Evolutionary conservation across 2,113 vertebrate species (phyloP), one percentile per base, ranked within the genome.

Genomic region (Peromyscus polionotus): DNA sequence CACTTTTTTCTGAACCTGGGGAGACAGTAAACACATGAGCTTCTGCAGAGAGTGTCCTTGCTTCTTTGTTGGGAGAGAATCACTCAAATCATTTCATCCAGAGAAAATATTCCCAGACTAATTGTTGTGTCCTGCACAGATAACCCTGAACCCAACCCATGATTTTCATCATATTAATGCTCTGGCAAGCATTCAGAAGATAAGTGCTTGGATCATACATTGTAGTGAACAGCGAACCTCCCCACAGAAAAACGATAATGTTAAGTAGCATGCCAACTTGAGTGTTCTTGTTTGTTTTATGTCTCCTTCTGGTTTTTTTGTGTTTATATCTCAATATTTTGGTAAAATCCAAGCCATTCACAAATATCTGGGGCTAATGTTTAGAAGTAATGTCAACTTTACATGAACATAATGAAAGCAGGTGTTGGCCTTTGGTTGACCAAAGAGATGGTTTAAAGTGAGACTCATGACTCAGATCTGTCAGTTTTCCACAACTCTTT

Each of bases 171-270:
- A 12, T 42, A 85, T 45, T 57, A 51, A 2, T 42, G 42, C 36
- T 70, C 57, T 95, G n/a, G 51, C 45, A 90, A 93, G 79, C 77
- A 42, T 65, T 95, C 26, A 91, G 36, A 76, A 54, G 1, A 95
- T 54, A 85, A 91, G n/a, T n/a, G n/a, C n/a, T n/a, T n/a, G n/a
- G n/a, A n/a, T n/a, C n/a, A n/a, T 80, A 70, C 28, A 36, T 72
- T 57, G 2, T 59, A 3, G 3, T 65, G 16, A 93, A 63, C 3
- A 80, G 22, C 76, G 11, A 76, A 68, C 93, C 92, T 91, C 16
- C 8, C 42, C 42, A 79, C 6, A 77, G 45, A 81, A 81, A 13
- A 90, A 4, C 1, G 57, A n/a, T 83, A 36, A 51, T 19, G 70
- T 22, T 61, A 93, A 94, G 70, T 45, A 6, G 72, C 13, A 86